A percentile compares a stretch with the other conserved stretches of the same genome.
These are phyloP conservation scores for Pasiphila rectangulata DNA, from an alignment of 2,888 invertebrate genomes.

Conservation along the genomic window DNA sequence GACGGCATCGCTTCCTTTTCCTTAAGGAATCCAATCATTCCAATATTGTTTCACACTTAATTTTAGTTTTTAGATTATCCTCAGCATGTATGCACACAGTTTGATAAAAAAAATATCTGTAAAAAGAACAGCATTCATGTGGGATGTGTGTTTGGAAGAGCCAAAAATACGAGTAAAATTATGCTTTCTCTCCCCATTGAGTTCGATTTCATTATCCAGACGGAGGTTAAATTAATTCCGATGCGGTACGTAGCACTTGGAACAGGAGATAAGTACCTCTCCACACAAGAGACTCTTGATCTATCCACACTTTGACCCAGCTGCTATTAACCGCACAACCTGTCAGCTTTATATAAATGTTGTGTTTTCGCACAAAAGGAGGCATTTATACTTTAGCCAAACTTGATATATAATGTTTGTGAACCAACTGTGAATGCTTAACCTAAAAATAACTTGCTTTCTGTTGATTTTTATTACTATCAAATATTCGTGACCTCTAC, in stretches of 20 bases:
- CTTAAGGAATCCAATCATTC: too few relatives aligned
- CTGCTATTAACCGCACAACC: slow-evolving; percentile 33
- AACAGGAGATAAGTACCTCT: slow-evolving; percentile 39
- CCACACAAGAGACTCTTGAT: slow-evolving; percentile 41
- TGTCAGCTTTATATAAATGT: slow-evolving; percentile 12
- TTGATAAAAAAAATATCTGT: background rate
- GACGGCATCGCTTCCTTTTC: too few relatives aligned
- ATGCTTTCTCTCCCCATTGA: background rate
- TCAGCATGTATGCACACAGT: too few relatives aligned
- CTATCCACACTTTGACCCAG: slow-evolving; percentile 40
- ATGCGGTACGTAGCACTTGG: slow-evolving; percentile 31
- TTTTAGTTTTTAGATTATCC: too few relatives aligned
- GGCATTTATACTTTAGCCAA: too few relatives aligned
- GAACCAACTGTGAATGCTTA: too few relatives aligned
- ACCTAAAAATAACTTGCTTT: too few relatives aligned
- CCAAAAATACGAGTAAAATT: background rate
- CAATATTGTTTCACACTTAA: too few relatives aligned
- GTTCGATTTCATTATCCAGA: slow-evolving; percentile 21
- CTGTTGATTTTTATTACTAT: too few relatives aligned
- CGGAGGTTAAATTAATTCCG: slow-evolving; percentile 33
- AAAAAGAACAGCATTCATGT: background rate
- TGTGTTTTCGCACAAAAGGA: background rate
- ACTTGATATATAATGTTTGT: too few relatives aligned
- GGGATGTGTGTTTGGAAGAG: too few relatives aligned
- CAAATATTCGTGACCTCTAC: too few relatives aligned